These are phyloP conservation scores for Schmidtea mediterranea DNA, from an alignment of 1,140 invertebrate genomes.

Conservation along the genomic window DNA sequence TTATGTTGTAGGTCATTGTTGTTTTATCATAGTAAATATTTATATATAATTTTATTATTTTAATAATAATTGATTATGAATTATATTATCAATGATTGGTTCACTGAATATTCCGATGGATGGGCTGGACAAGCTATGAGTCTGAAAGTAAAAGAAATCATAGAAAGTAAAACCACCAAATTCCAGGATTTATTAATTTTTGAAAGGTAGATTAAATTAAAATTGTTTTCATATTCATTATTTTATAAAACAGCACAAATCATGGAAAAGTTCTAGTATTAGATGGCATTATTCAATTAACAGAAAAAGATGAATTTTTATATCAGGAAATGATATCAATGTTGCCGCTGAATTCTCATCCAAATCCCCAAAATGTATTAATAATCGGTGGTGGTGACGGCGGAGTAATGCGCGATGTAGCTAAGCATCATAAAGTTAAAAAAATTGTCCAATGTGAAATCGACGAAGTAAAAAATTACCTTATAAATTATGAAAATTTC, in stretches of 20 bases:
- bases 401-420: too few relatives aligned
- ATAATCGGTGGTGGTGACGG: too few relatives aligned
- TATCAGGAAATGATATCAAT: slow-evolving; percentile 97
- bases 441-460: too few relatives aligned
- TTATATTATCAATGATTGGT: slow-evolving; percentile 13
- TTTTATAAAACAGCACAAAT: slow-evolving; percentile 35
- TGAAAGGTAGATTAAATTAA: slow-evolving; percentile 42
- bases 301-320: slow-evolving; percentile 75
- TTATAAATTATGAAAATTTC: too few relatives aligned
- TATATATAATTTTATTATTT: too few relatives aligned
- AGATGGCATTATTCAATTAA: slow-evolving; percentile 86
- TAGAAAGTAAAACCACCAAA: slow-evolving; percentile 51
- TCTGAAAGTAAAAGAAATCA: slow-evolving; percentile 51
- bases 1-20: too few relatives aligned
- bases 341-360: slow-evolving; percentile 63
- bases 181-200: slow-evolving; percentile 68
- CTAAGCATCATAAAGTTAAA: too few relatives aligned
- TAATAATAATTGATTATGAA: too few relatives aligned
- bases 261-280: slow-evolving; percentile 64
- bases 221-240: too few relatives aligned
- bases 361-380: too few relatives aligned
- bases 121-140: slow-evolving; percentile 76
- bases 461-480: too few relatives aligned
- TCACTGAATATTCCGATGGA: slow-evolving; percentile 35
- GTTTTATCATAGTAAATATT: too few relatives aligned